Conservation (phyloP, 2,113 vertebrate species). For the Coturnix japonica region DNA sequence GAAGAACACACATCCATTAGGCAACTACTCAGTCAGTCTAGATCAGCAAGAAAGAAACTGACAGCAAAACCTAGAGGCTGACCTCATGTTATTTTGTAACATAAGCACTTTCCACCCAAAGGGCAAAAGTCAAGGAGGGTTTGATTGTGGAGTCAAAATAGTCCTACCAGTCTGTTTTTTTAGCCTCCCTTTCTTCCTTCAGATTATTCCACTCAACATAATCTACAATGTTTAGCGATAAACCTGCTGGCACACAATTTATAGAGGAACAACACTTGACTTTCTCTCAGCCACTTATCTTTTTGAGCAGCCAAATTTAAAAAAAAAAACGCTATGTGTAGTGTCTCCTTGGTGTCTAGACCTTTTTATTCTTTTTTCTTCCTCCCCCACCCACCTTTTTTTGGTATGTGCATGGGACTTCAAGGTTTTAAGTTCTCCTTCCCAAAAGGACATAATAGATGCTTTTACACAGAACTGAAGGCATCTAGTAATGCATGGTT, state of each 20-base stretch:
- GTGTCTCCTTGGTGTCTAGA: conserved; percentile 72
- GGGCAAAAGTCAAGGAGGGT: conserved; percentile 73
- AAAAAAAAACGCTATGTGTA: conserved; percentile 66
- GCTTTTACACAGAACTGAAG: not conserved
- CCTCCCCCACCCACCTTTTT: rapidly evolving
- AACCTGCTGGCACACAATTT: conserved; percentile 77
- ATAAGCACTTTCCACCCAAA: conserved; percentile 74
- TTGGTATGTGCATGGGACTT: not conserved
- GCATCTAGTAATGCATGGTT: not conserved
- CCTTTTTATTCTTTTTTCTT: not conserved
- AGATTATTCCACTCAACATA: conserved; percentile 73
- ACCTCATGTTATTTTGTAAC: conserved; percentile 75
- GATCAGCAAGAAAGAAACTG: conserved; percentile 30
- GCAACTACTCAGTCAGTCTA: not conserved
- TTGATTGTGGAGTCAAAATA: conserved; percentile 76
- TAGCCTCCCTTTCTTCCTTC: conserved; percentile 81
- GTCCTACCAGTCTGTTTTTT: conserved; percentile 76
- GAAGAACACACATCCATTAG: not conserved
- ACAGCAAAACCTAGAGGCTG: conserved; percentile 16
- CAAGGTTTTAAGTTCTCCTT: conserved; percentile 37
- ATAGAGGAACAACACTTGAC: conserved; percentile 77
- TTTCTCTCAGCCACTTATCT: conserved; percentile 76
- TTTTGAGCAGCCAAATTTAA: conserved; percentile 69
- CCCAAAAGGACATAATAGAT: conserved; percentile 23
- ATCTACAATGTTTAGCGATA: conserved; percentile 74